These are phyloP conservation scores for Mimas tiliae DNA, from an alignment of 2,888 invertebrate genomes.

Conservation along the genomic window DNA sequence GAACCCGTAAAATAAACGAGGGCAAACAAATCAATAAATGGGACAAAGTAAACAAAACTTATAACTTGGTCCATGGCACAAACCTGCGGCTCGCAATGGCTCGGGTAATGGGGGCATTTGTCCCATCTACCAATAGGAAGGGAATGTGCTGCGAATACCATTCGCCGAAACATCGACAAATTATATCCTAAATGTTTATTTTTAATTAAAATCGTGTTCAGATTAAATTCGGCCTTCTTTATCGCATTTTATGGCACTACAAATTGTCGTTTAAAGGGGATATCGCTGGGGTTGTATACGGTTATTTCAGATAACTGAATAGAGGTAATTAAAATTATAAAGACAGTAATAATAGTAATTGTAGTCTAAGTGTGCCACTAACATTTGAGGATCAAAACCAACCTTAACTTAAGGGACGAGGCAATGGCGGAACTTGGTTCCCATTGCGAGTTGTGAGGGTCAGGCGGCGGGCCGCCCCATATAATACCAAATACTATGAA, in stretches of 20 bases:
- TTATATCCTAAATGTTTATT: conserved; percentile 49
- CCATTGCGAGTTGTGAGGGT: too few relatives aligned
- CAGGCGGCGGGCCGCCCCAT: too few relatives aligned
- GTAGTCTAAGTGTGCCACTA: too few relatives aligned
- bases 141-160: conserved; percentile 52
- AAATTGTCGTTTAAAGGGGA: background rate
- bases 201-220: conserved; percentile 45
- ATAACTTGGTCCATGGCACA: conserved; percentile 45
- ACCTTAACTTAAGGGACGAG: too few relatives aligned
- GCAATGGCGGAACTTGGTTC: too few relatives aligned
- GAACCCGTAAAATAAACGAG: too few relatives aligned
- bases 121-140: conserved; percentile 56
- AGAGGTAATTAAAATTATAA: background rate
- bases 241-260: conserved; percentile 20
- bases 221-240: conserved; percentile 31
- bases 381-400: too few relatives aligned
- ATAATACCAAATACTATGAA: too few relatives aligned
- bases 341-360: too few relatives aligned
- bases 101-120: conserved; percentile 64
- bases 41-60: conserved; percentile 26
- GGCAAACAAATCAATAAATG: too few relatives aligned
- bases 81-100: conserved; percentile 57
- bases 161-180: conserved; percentile 53
- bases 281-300: background rate
- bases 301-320: background rate